Base-by-base conservation (phyloP, 2,797 vertebrate species). In the Loriculus beryllinus region DNA sequence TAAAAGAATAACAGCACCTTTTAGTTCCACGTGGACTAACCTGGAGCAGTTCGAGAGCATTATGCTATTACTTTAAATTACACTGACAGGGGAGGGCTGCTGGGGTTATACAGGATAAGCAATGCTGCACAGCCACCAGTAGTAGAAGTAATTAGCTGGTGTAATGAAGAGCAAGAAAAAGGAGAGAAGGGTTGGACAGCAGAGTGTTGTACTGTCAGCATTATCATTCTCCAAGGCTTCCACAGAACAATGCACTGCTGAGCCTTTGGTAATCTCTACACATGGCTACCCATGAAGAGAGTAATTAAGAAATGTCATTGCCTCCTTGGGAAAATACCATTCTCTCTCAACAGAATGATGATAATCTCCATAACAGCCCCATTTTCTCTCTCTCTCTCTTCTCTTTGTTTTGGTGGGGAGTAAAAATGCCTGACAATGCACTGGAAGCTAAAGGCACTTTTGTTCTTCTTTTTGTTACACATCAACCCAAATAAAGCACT, bases 291-390 rank as follows among this genome's bases (percentile, higher is more conserved):
- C 96, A 96, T 92, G 96, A 98, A 95, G 90, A 96, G 90, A 96
- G 93, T 97, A 97, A 98, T 98, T 97, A 97, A 97, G 97, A 97
- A 97, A 98, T 96, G 95, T 94, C 97, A 97, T 91, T 89, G 94
- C 93, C 91, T 97, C 95, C 93, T 95, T 91, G 93, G 95, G 82
- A 97, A 96, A 97, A 96, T 83, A 95, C 95, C 76, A 64, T 35
- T 5, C 25, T 4, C 29, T 71, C 90, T 89, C 90, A 68, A 88
- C 97, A 96, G 92, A 93, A 96, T 43, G 69, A 88, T 84, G 85
- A 93, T 89, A 76, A 94, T 93, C 82, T 95, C 78, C 29, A 1
- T n/a, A 86, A 86, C 76, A 92, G 88, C 65, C 68, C 56, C 40
- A 64, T 56, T 89, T 77, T 72, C 68, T 75, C 60, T 78, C 70